Percentiles rank a stretch among this genome's conserved stretches.
phyloP scores from a whole-genome alignment of 2,113 vertebrate species.

The Antechinus flavipes region DNA sequence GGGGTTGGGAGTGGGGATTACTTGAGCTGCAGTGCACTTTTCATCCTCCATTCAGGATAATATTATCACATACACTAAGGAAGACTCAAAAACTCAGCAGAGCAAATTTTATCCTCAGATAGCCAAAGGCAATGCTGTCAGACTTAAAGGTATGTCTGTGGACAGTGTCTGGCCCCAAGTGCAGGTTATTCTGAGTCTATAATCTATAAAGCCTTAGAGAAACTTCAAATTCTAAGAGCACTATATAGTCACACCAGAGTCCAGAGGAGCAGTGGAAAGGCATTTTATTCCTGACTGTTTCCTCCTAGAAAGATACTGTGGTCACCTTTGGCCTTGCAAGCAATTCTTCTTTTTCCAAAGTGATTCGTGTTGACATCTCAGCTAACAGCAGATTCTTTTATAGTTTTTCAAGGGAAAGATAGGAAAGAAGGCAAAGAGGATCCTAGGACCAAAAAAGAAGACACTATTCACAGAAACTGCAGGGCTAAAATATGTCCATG shows the following conservation, averaged over 20 bases:
- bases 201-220: conserved; percentile 31
- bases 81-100: neutral
- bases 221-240: conserved; percentile 32
- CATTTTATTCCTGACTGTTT: neutral
- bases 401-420: neutral
- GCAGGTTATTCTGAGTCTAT: conserved; percentile 6
- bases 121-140: neutral
- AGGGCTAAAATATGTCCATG: conserved; percentile 22
- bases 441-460: neutral
- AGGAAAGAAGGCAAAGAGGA: neutral
- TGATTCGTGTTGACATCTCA: neutral
- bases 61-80: neutral
- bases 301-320: neutral
- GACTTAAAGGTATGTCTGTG: conserved; percentile 9
- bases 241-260: neutral
- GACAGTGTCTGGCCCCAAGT: neutral
- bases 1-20: neutral
- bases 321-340: neutral
- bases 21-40: neutral
- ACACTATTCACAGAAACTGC: neutral
- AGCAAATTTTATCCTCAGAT: conserved; percentile 11
- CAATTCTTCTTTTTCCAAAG: accelerated
- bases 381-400: neutral
- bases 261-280: neutral
- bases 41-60: conserved; percentile 2